Conservation (phyloP, 2,888 invertebrate genomes). For the Andrena marginata region DNA sequence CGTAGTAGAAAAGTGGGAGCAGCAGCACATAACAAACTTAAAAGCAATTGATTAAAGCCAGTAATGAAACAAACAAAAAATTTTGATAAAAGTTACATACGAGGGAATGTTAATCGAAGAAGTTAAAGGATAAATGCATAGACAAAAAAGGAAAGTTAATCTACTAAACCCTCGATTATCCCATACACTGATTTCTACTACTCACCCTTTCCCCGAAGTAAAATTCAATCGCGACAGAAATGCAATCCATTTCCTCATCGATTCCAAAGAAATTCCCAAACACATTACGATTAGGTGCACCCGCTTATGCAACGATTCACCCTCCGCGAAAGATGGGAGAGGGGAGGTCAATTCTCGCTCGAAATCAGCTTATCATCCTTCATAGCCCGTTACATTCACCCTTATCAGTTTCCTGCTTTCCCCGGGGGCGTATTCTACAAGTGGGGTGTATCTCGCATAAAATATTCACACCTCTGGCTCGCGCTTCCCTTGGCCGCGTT, state of each 20-base stretch:
- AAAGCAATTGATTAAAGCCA: background rate
- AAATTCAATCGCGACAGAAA: background rate
- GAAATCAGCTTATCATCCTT: constrained; percentile 33
- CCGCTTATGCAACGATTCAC: background rate
- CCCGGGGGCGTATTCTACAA: constrained; percentile 1
- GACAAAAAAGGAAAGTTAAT: background rate
- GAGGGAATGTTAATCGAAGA: too few species aligned
- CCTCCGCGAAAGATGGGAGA: background rate
- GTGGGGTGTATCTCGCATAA: constrained; percentile 8
- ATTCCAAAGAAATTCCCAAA: background rate
- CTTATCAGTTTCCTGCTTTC: constrained; percentile 24
- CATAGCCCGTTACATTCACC: constrained; percentile 40
- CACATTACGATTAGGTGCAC: background rate
- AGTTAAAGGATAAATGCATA: background rate
- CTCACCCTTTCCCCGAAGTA: background rate
- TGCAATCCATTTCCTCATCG: background rate
- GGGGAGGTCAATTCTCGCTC: background rate
- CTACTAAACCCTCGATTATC: background rate
- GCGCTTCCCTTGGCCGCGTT: background rate
- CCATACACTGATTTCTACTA: background rate
- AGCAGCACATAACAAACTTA: too few species aligned
- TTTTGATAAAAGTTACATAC: too few species aligned
- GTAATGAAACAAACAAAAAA: too few species aligned
- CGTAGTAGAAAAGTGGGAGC: too few species aligned
- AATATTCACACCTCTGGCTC: constrained; percentile 33